Evolutionary conservation across 2,797 vertebrate species (phyloP).

Genomic region (Denticeps clupeoides): DNA sequence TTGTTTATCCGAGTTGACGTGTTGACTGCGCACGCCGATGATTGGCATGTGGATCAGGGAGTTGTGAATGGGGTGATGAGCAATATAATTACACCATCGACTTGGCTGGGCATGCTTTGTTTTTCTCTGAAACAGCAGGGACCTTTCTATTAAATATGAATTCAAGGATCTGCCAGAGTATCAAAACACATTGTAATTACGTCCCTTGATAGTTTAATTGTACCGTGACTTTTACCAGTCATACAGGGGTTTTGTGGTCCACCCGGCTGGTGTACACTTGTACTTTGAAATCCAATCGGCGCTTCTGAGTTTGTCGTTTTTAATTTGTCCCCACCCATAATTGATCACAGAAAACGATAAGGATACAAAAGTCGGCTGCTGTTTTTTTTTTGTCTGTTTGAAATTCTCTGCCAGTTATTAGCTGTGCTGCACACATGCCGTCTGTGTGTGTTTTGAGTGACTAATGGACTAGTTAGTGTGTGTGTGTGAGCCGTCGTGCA

Average conservation of each 20-base stretch:
- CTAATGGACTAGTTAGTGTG: background rate
- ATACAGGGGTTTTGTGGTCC: conserved; percentile 32
- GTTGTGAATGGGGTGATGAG: conserved; percentile 46
- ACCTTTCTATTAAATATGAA: conserved; percentile 61
- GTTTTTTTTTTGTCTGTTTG: conserved; percentile 35
- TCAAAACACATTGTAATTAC: conserved; percentile 68
- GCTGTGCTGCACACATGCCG: conserved; percentile 10
- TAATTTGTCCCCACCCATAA: conserved; percentile 21
- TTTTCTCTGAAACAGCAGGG: conserved; percentile 55
- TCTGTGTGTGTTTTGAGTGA: conserved; percentile 29
- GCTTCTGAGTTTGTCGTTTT: conserved; percentile 47
- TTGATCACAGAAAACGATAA: conserved; percentile 18
- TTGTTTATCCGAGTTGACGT: conserved; percentile 45
- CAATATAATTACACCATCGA: conserved; percentile 53
- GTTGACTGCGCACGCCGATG: conserved; percentile 51
- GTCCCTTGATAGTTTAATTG: conserved; percentile 68
- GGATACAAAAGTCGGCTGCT: conserved; percentile 10
- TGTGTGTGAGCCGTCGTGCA: background rate
- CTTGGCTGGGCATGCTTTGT: conserved; percentile 47
- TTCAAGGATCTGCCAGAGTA: conserved; percentile 53
- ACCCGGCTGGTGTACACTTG: conserved; percentile 34
- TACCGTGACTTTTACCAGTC: conserved; percentile 51
- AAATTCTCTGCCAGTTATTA: conserved; percentile 29
- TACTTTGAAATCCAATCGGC: conserved; percentile 34
- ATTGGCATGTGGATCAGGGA: conserved; percentile 50